Evolutionary conservation across 2,888 invertebrate genomes (phyloP), one percentile per base, ranked within the genome.

Genomic region (Cheilosia impressa): DNA sequence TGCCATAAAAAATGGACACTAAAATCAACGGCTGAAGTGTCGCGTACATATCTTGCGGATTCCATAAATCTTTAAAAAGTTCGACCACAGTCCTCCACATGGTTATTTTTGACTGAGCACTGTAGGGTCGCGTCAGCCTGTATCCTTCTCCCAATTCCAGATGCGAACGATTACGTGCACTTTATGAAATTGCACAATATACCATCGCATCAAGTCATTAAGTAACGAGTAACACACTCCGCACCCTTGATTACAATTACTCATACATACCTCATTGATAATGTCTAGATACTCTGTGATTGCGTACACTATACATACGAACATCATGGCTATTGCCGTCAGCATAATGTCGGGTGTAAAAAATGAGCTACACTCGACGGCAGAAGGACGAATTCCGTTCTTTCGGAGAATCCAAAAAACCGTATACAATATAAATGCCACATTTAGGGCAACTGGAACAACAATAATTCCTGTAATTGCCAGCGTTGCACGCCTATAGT

Each of bases 21-120:
- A 89, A 66, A 0, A 91, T 84, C 10, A 92, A 43, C 5, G 90
- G 91, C 47, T 89, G 90, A 62, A 91, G 89, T 0, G 92, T 90
- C 0, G 89, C 89, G 69, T 89, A 91, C 2, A 91, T 89, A 88
- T 92, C 91, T 15, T 88, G 88, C 2, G 92, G 91, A 72, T 88
- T 87, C 1, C 89, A 78, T 31, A 90, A 82, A 15, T 90, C 88
- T 15, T 88, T 60, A 52, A 78, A 90, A 45, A 87, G 31, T 9
- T 34, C 5, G 22, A 22, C n/a, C 2, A 76, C 38, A 17, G 57
- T 45, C 57, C 24, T 63, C 57, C 77, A 53, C 81, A 81, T 76
- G 22, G 7, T 38, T 2, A 4, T 10, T 1, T 2, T 38, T 15
- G 19, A 79, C 73, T 73, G 27, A 60, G 17, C 7, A 31, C 1